phyloP scores from a whole-genome alignment of 1,140 invertebrate species.

The Drosophila ogumai region DNA sequence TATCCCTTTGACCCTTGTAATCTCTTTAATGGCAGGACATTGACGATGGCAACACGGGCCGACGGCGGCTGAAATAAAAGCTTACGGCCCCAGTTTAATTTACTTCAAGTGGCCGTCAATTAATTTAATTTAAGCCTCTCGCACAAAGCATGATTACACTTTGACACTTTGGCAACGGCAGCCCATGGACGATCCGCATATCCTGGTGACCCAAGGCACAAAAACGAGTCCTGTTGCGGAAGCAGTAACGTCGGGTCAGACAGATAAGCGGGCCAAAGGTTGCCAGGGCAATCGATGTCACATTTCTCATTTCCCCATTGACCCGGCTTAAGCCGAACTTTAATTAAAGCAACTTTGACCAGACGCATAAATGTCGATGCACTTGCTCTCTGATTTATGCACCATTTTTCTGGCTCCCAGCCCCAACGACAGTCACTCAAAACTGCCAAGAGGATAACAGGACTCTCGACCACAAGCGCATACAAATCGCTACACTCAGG shows the following conservation, averaged over 20 bases:
- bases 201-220: conserved; percentile 10
- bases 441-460: neutral
- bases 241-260: neutral
- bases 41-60: conserved; percentile 48
- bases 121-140: conserved; percentile 80
- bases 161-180: conserved; percentile 77
- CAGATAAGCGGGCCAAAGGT: conserved; percentile 29
- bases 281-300: conserved; percentile 34
- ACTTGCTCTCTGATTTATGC: conserved; percentile 45
- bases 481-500: conserved; percentile 5
- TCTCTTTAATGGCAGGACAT: conserved; percentile 60
- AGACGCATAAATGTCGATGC: conserved; percentile 31
- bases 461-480: conserved; percentile 3
- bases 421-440: conserved; percentile 2
- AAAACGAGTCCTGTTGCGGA: conserved; percentile 1
- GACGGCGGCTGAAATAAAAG: conserved; percentile 32
- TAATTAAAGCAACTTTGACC: conserved; percentile 36
- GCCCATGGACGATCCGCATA: neutral
- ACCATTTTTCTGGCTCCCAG: conserved; percentile 23
- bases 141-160: conserved; percentile 70
- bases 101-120: conserved; percentile 79
- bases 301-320: neutral
- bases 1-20: conserved; percentile 79
- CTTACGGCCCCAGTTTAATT: conserved; percentile 70
- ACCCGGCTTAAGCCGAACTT: conserved; percentile 18